A percentile compares a stretch with the other conserved stretches of the same genome.
These are phyloP conservation scores for Saimiri boliviensis DNA, from an alignment of 2,113 vertebrate genomes.

Conservation along the genomic window DNA sequence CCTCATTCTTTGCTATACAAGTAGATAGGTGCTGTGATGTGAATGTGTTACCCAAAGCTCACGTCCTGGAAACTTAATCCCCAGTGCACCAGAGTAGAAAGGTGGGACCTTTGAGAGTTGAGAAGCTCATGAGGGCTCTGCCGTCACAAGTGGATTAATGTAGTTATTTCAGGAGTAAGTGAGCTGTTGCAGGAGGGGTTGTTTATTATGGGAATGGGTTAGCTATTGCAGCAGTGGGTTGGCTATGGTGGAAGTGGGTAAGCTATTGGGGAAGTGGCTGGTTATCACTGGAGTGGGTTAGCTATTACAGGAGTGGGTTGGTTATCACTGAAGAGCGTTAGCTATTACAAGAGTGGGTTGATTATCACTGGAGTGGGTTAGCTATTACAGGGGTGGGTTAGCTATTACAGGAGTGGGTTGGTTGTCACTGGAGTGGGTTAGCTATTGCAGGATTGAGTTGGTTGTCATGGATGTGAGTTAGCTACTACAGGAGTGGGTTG, in stretches of 20 bases:
- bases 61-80: neutral
- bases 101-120: neutral
- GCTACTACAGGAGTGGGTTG: fast-evolving
- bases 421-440: too few relatives aligned
- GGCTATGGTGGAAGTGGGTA: fast-evolving
- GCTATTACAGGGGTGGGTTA: too few relatives aligned
- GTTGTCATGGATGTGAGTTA: fast-evolving
- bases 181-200: too few relatives aligned
- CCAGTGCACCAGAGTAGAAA: neutral
- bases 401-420: too few relatives aligned
- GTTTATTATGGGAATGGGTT: too few relatives aligned
- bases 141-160: neutral
- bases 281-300: fast-evolving
- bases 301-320: too few relatives aligned
- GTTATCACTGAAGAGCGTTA: fast-evolving
- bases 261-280: fast-evolving
- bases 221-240: too few relatives aligned
- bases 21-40: neutral
- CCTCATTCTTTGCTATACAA: neutral
- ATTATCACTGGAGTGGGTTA: too few relatives aligned
- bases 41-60: neutral
- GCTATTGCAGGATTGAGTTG: too few relatives aligned
- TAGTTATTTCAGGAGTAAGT: neutral
- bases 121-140: neutral
- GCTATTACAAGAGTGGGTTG: too few relatives aligned